These are phyloP conservation scores for Apodemus sylvaticus DNA, from an alignment of 2,113 vertebrate genomes.

Conservation along the genomic window DNA sequence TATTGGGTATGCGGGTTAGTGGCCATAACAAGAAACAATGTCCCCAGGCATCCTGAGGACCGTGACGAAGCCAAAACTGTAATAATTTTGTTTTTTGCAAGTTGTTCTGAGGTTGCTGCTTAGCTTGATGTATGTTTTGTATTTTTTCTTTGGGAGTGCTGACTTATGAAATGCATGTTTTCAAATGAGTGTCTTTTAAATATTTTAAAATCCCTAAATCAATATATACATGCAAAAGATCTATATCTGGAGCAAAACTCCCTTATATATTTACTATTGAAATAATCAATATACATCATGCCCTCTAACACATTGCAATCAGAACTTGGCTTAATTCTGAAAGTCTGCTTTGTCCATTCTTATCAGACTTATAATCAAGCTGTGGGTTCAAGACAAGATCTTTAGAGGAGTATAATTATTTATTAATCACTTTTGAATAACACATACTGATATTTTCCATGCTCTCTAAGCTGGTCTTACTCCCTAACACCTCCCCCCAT, in stretches of 20 bases:
- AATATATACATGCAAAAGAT: conserved; percentile 2
- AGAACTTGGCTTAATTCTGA: conserved; percentile 26
- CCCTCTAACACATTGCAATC: conserved; percentile 23
- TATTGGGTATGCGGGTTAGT: conserved; percentile 70
- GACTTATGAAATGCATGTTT: conserved; percentile 50
- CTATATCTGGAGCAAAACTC: conserved; percentile 24
- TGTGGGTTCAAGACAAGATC: conserved; percentile 49
- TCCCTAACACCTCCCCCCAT: neutral
- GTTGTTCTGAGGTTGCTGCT: conserved; percentile 27
- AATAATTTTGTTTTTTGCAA: neutral
- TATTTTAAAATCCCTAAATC: conserved; percentile 50
- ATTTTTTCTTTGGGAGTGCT: conserved; percentile 28
- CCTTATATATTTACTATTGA: conserved; percentile 38
- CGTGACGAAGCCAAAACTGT: conserved; percentile 13
- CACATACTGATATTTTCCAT: neutral
- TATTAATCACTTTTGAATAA: neutral
- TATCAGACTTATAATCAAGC: neutral
- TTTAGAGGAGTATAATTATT: conserved; percentile 36
- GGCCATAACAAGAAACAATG: conserved; percentile 24
- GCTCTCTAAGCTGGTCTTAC: neutral
- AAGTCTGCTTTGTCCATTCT: conserved; percentile 40
- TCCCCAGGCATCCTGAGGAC: conserved; percentile 35
- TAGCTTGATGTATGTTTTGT: conserved; percentile 62
- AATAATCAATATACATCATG: conserved; percentile 12
- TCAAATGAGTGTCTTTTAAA: conserved; percentile 40